Evolutionary conservation across 1,140 invertebrate species (phyloP).

Genomic region (Diachasma alloeum): DNA sequence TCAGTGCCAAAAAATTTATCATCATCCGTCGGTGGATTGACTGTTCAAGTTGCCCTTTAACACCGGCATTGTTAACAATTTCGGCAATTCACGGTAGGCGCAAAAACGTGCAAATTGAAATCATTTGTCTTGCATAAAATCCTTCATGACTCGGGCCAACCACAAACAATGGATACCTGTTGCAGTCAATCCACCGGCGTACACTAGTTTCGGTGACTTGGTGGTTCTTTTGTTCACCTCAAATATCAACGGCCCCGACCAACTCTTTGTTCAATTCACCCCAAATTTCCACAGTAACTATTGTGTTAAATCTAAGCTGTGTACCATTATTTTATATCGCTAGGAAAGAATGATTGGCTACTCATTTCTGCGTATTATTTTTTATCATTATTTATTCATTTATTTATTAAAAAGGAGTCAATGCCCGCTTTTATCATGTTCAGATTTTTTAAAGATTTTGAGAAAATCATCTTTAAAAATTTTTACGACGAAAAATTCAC

Average conservation of each 20-base stretch:
- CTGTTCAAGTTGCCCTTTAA: background rate
- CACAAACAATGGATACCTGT: slow-evolving; percentile 4
- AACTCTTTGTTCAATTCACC: background rate
- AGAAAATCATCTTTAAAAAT: no score
- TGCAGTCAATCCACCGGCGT: background rate
- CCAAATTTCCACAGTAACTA: background rate
- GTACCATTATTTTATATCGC: no score
- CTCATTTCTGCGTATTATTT: no score
- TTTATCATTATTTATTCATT: no score
- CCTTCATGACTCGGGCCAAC: background rate
- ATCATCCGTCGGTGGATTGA: no score
- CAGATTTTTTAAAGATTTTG: no score
- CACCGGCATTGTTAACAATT: background rate
- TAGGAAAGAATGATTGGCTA: no score
- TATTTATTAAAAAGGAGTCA: no score
- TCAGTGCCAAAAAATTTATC: background rate
- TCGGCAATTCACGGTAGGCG: background rate
- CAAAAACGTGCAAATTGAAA: background rate
- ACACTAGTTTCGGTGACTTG: background rate
- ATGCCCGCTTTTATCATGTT: no score
- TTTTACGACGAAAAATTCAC: no score
- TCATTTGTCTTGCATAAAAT: background rate
- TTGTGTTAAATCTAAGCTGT: background rate
- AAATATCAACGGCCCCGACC: background rate
- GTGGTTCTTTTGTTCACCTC: background rate